Conservation (phyloP, 1,140 invertebrate genomes). For the Aphidius ervi region DNA sequence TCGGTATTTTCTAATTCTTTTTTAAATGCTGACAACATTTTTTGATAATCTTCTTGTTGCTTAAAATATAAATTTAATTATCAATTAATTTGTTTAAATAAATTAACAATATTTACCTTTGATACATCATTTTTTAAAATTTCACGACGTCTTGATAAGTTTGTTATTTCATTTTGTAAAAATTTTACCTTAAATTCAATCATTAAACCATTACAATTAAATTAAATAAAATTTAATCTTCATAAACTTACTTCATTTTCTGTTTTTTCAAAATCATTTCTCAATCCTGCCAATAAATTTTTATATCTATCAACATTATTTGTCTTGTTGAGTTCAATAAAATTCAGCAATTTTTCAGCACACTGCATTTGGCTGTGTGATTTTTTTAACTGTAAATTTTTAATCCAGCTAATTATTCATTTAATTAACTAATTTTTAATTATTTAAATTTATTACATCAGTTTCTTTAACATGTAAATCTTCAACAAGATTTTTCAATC, state of each 20-base stretch:
- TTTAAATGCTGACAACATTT: conserved; percentile 10
- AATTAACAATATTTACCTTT: conserved; percentile 8
- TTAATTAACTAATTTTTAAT: not conserved
- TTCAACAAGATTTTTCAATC: conserved; percentile 8
- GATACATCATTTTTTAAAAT: conserved; percentile 17
- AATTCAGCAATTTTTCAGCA: conserved; percentile 15
- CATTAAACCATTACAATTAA: not conserved
- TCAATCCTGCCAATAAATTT: conserved; percentile 14
- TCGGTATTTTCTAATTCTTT: conserved; percentile 9
- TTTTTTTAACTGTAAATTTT: conserved; percentile 13
- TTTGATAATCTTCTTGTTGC: conserved; percentile 17
- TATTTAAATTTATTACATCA: not conserved
- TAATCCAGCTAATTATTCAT: not conserved
- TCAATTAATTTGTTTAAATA: not conserved
- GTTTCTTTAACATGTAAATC: conserved; percentile 12
- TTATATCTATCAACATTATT: conserved; percentile 16
- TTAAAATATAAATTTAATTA: not conserved
- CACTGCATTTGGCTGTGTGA: conserved; percentile 6
- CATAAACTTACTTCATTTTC: conserved; percentile 14
- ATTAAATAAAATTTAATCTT: not conserved
- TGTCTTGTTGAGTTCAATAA: conserved; percentile 9
- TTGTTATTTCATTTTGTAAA: conserved; percentile 15
- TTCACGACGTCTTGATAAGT: conserved; percentile 16
- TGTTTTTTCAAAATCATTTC: conserved; percentile 13
- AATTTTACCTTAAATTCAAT: conserved; percentile 7